phyloP scores from a whole-genome alignment of 2,888 invertebrate species.

The Microdon myrmicae region DNA sequence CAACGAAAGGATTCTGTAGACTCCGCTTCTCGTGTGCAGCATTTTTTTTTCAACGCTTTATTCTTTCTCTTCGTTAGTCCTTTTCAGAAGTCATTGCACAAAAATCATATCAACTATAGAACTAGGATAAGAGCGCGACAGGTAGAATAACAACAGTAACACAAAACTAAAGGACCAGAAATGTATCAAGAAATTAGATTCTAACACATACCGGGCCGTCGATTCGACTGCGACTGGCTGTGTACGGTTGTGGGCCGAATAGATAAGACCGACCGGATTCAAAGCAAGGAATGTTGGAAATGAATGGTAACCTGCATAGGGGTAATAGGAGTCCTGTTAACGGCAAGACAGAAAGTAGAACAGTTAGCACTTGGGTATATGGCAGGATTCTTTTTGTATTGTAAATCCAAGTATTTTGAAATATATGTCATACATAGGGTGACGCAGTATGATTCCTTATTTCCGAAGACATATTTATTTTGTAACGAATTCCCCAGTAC shows the following conservation, averaged over 20 bases:
- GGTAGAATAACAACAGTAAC: constrained; percentile 44
- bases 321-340: constrained; percentile 11
- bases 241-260: constrained; percentile 30
- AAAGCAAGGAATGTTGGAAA: constrained; percentile 3
- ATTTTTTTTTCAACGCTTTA: constrained; percentile 10
- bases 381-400: too few relatives aligned
- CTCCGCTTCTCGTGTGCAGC: constrained; percentile 26
- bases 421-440: too few relatives aligned
- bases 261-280: constrained; percentile 38
- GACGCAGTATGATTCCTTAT: too few relatives aligned
- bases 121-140: constrained; percentile 43
- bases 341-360: too few relatives aligned
- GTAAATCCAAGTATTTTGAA: too few relatives aligned
- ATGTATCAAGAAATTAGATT: constrained; percentile 12
- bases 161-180: constrained; percentile 43
- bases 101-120: constrained; percentile 34
- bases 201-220: constrained; percentile 33
- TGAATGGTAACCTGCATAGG: constrained; percentile 29
- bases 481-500: too few relatives aligned
- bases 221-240: constrained; percentile 44
- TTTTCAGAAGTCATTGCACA: constrained; percentile 35
- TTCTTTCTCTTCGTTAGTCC: constrained; percentile 10
- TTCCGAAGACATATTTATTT: too few relatives aligned
- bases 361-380: too few relatives aligned
- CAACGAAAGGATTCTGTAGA: constrained; percentile 36